Conservation (phyloP, 2,888 invertebrate species). For the Panzeria rudis region DNA sequence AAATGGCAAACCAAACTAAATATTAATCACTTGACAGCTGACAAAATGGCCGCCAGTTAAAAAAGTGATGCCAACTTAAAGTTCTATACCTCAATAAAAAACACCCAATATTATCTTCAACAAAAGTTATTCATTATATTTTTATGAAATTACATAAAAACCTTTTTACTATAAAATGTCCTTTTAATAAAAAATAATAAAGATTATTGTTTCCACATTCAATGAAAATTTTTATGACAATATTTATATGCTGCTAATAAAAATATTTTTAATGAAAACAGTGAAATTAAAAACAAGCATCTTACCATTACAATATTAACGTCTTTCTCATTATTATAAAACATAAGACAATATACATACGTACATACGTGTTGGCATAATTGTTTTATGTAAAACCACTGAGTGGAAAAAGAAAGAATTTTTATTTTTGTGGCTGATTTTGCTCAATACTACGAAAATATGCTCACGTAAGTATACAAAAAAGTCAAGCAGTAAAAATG, state of each 20-base stretch:
- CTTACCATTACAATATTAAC: neutral
- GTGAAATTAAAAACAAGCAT: neutral
- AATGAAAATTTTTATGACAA: neutral
- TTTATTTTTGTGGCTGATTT: neutral
- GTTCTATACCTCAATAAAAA: no score
- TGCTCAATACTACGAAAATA: neutral
- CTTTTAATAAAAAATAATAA: neutral
- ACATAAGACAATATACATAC: neutral
- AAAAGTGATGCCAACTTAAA: no score
- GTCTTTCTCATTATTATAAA: conserved; percentile 5
- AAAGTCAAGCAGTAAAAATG: neutral
- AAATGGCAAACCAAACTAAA: no score
- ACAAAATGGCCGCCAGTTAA: no score
- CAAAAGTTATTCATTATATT: no score
- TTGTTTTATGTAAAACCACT: conserved; percentile 18
- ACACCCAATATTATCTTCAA: no score
- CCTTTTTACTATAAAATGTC: neutral
- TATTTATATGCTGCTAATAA: neutral
- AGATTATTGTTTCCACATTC: neutral
- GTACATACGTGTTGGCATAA: conserved; percentile 10
- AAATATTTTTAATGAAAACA: neutral
- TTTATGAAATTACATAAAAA: neutral
- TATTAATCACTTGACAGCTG: no score
- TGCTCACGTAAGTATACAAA: conserved; percentile 1
- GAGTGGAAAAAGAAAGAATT: neutral